Conservation (phyloP, 2,888 invertebrate species). For the Blomia tropicalis region DNA sequence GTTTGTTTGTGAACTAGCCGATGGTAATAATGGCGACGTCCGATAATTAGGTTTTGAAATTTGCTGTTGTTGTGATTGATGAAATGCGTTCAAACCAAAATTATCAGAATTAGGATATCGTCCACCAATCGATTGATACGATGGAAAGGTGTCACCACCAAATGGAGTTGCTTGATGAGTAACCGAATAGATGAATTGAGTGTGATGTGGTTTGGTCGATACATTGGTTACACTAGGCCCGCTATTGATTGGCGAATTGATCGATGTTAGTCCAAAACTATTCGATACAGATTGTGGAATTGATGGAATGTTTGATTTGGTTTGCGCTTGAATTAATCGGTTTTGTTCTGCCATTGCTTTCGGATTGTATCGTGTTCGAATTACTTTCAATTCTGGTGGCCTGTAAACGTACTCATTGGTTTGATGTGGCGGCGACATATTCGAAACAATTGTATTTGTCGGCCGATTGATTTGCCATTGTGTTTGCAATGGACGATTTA, state of each 20-base stretch:
- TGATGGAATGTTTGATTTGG: not conserved
- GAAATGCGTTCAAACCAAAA: not conserved
- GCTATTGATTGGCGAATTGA: too few species aligned
- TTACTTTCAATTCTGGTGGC: constrained; percentile 12
- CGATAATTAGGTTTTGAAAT: not conserved
- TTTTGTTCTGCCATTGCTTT: not conserved
- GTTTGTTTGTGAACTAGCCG: not conserved
- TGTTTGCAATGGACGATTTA: not conserved
- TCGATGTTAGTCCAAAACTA: too few species aligned
- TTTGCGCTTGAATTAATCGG: not conserved
- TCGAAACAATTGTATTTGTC: not conserved
- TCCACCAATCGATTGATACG: not conserved
- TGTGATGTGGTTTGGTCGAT: not conserved
- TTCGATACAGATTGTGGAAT: not conserved
- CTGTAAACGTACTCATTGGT: constrained; percentile 1
- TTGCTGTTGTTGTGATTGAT: not conserved
- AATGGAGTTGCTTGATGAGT: not conserved
- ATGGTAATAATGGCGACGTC: not conserved
- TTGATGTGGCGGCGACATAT: not conserved
- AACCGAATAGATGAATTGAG: constrained; percentile 11
- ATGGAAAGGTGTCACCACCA: too few species aligned
- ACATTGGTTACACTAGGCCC: not conserved
- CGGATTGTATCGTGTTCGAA: not conserved
- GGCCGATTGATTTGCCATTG: not conserved
- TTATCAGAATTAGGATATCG: constrained; percentile 5